Percentiles rank a stretch among this genome's conserved stretches.
Conservation (phyloP, 2,888 invertebrate species). For the Noctua janthina region DNA sequence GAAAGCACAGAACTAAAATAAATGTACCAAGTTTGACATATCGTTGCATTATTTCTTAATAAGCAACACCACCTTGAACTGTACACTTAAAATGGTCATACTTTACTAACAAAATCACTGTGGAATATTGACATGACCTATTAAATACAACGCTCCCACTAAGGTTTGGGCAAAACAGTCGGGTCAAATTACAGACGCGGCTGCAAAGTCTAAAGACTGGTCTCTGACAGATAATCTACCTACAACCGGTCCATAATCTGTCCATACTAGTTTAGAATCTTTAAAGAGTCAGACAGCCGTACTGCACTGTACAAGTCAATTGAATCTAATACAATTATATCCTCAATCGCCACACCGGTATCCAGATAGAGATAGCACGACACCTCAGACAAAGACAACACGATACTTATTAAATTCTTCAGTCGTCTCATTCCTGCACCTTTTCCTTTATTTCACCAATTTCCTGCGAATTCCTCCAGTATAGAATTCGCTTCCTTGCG, state of each 20-base stretch:
- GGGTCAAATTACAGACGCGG: neutral
- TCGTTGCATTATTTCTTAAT: too few relatives aligned
- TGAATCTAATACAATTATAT: neutral
- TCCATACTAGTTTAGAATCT: neutral
- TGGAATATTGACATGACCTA: neutral
- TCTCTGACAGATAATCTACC: neutral
- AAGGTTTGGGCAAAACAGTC: neutral
- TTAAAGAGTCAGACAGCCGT: neutral
- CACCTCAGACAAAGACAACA: conserved; percentile 25
- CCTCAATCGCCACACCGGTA: neutral
- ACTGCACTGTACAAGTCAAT: neutral
- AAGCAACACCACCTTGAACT: too few relatives aligned
- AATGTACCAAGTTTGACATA: too few relatives aligned
- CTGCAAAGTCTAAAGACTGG: too few relatives aligned
- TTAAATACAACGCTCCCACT: neutral
- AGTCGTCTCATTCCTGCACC: conserved; percentile 37
- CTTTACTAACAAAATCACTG: neutral
- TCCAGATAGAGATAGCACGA: conserved; percentile 26
- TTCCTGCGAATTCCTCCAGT: conserved; percentile 20
- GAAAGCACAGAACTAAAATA: too few relatives aligned
- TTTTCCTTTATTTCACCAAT: conserved; percentile 23
- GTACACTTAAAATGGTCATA: too few relatives aligned
- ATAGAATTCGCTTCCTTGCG: conserved; percentile 41
- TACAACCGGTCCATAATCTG: neutral
- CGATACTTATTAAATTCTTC: conserved; percentile 50